Conservation (phyloP, 53 echinoderm and acorn worm genomes). For the Temnopleurus reevesii region DNA sequence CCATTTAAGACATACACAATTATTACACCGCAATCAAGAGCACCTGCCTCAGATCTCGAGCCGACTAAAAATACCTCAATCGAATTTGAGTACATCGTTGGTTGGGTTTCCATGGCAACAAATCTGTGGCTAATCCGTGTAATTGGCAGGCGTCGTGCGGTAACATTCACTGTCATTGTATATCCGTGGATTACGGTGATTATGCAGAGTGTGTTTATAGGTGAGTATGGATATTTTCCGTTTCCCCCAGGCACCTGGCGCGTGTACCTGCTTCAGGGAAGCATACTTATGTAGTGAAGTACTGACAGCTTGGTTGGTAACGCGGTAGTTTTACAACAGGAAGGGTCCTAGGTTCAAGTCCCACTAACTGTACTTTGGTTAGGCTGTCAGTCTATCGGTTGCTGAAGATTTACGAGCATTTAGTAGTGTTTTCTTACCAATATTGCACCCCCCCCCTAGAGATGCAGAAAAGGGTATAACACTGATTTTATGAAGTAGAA, state of each 20-base stretch:
- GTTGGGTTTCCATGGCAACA: conserved; percentile 41
- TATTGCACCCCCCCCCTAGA: no score
- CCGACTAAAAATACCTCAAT: conserved; percentile 25
- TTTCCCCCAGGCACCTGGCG: conserved; percentile 2
- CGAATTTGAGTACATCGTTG: conserved; percentile 34
- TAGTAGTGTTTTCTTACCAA: no score
- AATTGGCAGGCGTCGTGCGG: conserved; percentile 24
- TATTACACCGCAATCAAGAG: background rate
- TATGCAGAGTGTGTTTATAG: background rate
- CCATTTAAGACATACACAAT: background rate
- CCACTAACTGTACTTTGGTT: no score
- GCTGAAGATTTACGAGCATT: no score
- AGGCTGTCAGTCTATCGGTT: no score
- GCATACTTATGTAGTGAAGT: no score
- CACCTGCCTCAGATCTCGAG: conserved; percentile 23
- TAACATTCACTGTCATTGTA: conserved; percentile 38
- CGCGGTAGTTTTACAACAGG: no score
- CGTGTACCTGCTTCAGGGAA: background rate
- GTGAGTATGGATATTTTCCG: conserved; percentile 10
- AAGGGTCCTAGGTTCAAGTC: no score
- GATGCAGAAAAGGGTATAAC: no score
- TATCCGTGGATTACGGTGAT: conserved; percentile 14
- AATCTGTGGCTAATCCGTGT: conserved; percentile 50
- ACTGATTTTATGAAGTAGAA: no score
- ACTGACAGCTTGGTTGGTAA: no score